Evolutionary conservation across 2,113 vertebrate species (phyloP).

Genomic region (Serranochromis macrocephalus): DNA sequence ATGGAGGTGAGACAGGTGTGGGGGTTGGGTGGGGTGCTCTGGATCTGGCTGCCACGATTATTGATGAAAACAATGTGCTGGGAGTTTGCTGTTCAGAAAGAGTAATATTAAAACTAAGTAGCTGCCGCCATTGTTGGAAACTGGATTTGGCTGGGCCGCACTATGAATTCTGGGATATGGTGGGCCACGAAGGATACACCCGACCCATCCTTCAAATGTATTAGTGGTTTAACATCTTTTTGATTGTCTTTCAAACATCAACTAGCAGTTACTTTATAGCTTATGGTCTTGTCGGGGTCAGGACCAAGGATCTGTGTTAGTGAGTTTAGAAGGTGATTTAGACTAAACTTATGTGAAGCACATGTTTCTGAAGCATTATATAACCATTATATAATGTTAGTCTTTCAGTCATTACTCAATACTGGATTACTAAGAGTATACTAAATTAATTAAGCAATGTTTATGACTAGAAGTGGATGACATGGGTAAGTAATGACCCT

Average conservation of each 20-base stretch:
- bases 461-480: not conserved
- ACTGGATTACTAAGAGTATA: not conserved
- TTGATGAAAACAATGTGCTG: not conserved
- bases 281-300: not conserved
- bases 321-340: not conserved
- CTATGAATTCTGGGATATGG: not conserved
- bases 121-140: not conserved
- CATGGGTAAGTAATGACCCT: not conserved
- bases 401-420: not conserved
- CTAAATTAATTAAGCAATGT: not conserved
- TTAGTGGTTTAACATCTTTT: not conserved
- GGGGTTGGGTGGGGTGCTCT: not conserved
- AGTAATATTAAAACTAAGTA: not conserved
- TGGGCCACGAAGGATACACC: accelerated
- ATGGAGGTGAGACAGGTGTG: not conserved
- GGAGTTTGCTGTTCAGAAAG: not conserved
- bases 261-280: not conserved
- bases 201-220: not conserved
- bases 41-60: not conserved
- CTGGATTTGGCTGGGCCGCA: not conserved
- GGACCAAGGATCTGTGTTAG: not conserved
- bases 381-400: not conserved
- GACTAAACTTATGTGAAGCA: not conserved
- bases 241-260: not conserved
- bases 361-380: not conserved